Conservation (phyloP, 37 sponge, comb jelly and placozoan genomes). For the Petrosia ficiformis region DNA sequence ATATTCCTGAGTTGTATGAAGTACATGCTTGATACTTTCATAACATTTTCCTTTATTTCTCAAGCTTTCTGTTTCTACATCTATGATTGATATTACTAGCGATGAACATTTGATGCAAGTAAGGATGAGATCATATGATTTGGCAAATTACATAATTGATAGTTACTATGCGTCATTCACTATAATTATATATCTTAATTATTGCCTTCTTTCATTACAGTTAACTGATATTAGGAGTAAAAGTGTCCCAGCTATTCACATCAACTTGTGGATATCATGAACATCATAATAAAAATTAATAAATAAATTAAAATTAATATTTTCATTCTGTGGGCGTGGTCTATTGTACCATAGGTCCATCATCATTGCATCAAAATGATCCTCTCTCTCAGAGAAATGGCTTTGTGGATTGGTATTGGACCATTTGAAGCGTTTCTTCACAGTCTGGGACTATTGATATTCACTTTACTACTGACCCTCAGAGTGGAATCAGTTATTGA, state of each 20-base stretch:
- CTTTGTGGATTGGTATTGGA: constrained; percentile 43
- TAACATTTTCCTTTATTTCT: too few relatives aligned
- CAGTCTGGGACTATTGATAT: constrained; percentile 4
- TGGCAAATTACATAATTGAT: too few relatives aligned
- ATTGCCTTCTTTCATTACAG: background rate
- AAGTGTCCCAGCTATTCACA: background rate
- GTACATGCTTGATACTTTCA: too few relatives aligned
- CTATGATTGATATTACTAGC: too few relatives aligned
- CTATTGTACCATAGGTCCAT: background rate
- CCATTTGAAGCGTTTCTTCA: constrained; percentile 60
- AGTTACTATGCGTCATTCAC: too few relatives aligned
- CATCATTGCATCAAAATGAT: constrained; percentile 15
- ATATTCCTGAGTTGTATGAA: too few relatives aligned
- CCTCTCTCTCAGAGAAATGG: constrained; percentile 28
- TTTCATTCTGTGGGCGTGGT: background rate
- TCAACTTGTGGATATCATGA: background rate
- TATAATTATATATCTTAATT: background rate
- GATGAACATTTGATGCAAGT: too few relatives aligned
- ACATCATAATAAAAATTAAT: background rate
- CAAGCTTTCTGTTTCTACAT: too few relatives aligned
- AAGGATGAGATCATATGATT: too few relatives aligned
- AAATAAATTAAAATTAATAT: background rate
- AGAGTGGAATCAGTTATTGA: constrained; percentile 5
- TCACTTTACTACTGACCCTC: constrained; percentile 23
- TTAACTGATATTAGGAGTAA: background rate